Percentiles rank a stretch among this genome's conserved stretches.
Conservation (phyloP, 2,797 vertebrate species). For the Manis pentadactyla region DNA sequence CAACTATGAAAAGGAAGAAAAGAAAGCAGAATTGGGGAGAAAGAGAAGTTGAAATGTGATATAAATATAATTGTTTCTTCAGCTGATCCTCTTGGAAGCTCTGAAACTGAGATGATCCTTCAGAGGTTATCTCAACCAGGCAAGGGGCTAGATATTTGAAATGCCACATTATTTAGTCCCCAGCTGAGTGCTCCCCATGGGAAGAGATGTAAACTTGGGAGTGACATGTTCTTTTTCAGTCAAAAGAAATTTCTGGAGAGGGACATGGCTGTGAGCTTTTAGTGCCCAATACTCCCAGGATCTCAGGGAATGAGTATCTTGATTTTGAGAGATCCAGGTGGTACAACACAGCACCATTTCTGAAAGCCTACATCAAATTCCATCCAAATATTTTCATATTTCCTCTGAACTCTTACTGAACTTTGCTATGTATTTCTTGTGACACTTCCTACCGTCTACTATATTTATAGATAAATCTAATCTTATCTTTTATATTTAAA, state of each 20-base stretch:
- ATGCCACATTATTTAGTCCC: not conserved
- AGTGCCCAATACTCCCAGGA: not conserved
- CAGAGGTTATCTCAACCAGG: not conserved
- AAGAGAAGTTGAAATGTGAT: not conserved
- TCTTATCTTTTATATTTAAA: slow-evolving; percentile 41
- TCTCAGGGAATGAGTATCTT: not conserved
- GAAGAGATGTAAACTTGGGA: not conserved
- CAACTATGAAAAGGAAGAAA: not conserved
- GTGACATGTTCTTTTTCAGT: not conserved
- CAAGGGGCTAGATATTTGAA: fast-evolving
- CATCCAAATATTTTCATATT: not conserved
- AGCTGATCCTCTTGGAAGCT: not conserved
- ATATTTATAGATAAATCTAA: slow-evolving; percentile 6
- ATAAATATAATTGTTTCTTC: not conserved
- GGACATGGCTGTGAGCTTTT: not conserved
- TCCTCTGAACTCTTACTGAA: not conserved
- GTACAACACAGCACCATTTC: not conserved
- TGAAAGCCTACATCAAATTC: not conserved
- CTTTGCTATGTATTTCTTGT: not conserved
- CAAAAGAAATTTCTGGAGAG: not conserved
- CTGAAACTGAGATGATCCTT: not conserved
- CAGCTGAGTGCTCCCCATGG: fast-evolving
- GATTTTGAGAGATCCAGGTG: not conserved
- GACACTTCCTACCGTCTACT: not conserved
- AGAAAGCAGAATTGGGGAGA: not conserved